Percentiles rank a stretch among this genome's conserved stretches.
Evolutionary conservation across 2,113 vertebrate species (phyloP).

Genomic region (Pogona vitticeps): DNA sequence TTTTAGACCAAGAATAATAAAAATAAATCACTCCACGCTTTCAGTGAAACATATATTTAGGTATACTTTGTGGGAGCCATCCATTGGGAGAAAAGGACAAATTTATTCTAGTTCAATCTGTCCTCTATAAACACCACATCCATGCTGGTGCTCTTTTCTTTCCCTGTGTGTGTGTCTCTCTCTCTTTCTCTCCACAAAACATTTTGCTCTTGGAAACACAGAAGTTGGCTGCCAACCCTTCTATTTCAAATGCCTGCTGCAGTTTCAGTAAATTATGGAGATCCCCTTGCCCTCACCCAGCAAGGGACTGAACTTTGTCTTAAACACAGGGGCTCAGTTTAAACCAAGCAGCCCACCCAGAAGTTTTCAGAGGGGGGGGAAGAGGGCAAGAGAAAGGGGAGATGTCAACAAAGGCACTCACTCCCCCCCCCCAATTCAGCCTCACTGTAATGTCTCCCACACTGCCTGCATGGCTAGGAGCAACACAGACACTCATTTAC

Average conservation of each 20-base stretch:
- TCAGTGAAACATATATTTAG: conserved; percentile 24
- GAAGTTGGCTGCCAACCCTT: background rate
- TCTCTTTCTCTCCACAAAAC: too few relatives aligned
- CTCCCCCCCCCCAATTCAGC: conserved; percentile 34
- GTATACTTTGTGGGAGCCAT: conserved; percentile 21
- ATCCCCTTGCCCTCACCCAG: background rate
- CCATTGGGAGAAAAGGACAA: conserved; percentile 13
- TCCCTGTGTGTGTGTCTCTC: background rate
- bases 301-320: conserved; percentile 16
- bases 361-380: conserved; percentile 7
- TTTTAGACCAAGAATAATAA: conserved; percentile 67
- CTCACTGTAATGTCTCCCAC: conserved; percentile 8
- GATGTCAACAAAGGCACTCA: conserved; percentile 57
- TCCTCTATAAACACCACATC: conserved; percentile 5
- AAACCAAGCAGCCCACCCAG: conserved; percentile 57
- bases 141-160: accelerated
- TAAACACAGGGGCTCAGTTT: conserved; percentile 11
- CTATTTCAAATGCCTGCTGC: conserved; percentile 8
- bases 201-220: accelerated
- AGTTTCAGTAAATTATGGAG: conserved; percentile 8
- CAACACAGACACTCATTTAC: conserved; percentile 24
- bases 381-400: conserved; percentile 64
- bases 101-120: conserved; percentile 26
- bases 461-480: accelerated
- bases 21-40: conserved; percentile 69